Conservation (phyloP, 1,140 invertebrate genomes). For the Neomicropteryx cornuta region DNA sequence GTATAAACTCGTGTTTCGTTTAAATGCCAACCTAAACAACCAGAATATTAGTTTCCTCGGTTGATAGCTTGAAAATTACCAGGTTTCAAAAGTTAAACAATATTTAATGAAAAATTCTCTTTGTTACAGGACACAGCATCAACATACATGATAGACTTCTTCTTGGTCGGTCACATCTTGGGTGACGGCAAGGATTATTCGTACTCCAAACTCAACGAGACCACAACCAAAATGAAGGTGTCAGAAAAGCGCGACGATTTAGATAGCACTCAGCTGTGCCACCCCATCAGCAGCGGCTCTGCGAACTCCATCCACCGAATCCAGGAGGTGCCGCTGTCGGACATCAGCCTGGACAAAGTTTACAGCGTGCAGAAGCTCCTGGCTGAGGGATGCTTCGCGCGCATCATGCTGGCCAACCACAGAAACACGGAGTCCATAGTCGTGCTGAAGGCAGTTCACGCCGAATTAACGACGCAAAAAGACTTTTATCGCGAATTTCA, state of each 20-base stretch:
- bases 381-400: slow-evolving; percentile 60
- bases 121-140: too few species aligned
- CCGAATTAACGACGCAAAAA: slow-evolving; percentile 52
- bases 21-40: too few species aligned
- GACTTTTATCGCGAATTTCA: slow-evolving; percentile 69
- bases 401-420: slow-evolving; percentile 50
- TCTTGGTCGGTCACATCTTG: slow-evolving; percentile 8
- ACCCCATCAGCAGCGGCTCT: slow-evolving; percentile 25
- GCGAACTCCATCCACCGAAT: slow-evolving; percentile 37
- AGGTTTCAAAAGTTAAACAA: too few species aligned
- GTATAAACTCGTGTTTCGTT: too few species aligned
- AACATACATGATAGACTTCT: slow-evolving; percentile 12
- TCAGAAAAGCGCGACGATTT: slow-evolving; percentile 8
- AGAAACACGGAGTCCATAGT: slow-evolving; percentile 46
- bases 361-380: slow-evolving; percentile 54
- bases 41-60: too few species aligned
- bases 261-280: slow-evolving; percentile 4
- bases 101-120: too few species aligned
- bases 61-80: too few species aligned
- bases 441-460: slow-evolving; percentile 56
- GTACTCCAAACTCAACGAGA: slow-evolving; percentile 9
- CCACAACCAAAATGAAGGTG: slow-evolving; percentile 8
- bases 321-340: slow-evolving; percentile 42
- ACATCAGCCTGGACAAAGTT: slow-evolving; percentile 46
- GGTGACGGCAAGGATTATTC: slow-evolving; percentile 8